These are phyloP conservation scores for Lichenostomus cassidix DNA, from an alignment of 2,113 vertebrate genomes.

Conservation along the genomic window DNA sequence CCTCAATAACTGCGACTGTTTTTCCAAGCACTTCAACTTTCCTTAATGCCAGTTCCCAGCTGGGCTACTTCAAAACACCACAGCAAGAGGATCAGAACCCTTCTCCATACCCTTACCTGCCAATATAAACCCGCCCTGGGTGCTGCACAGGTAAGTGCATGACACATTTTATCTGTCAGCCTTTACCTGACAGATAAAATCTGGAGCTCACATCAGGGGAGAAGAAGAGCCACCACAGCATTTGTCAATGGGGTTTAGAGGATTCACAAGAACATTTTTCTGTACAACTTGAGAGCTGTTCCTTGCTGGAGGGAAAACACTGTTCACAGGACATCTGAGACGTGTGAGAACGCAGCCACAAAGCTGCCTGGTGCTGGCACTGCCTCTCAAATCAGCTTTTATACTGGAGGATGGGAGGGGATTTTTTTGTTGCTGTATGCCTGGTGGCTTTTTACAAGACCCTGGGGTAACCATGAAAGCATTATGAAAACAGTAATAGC, in stretches of 20 bases:
- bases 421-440: neutral
- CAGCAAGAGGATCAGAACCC: neutral
- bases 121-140: neutral
- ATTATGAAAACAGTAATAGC: conserved; percentile 21
- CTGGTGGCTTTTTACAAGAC: neutral
- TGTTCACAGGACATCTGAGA: neutral
- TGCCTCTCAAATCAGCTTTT: neutral
- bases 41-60: neutral
- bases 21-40: neutral
- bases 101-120: neutral
- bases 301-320: neutral
- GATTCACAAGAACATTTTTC: neutral
- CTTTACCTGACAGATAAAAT: neutral
- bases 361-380: neutral
- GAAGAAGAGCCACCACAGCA: neutral
- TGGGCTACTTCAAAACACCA: neutral
- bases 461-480: neutral
- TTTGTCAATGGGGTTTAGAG: neutral
- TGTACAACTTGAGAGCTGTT: neutral
- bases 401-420: neutral
- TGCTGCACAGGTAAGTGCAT: neutral
- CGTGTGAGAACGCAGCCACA: neutral
- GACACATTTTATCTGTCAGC: neutral
- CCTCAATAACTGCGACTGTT: neutral
- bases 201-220: neutral